Evolutionary conservation across 1,140 invertebrate genomes (phyloP).

Genomic region (Meteorus sp.): DNA sequence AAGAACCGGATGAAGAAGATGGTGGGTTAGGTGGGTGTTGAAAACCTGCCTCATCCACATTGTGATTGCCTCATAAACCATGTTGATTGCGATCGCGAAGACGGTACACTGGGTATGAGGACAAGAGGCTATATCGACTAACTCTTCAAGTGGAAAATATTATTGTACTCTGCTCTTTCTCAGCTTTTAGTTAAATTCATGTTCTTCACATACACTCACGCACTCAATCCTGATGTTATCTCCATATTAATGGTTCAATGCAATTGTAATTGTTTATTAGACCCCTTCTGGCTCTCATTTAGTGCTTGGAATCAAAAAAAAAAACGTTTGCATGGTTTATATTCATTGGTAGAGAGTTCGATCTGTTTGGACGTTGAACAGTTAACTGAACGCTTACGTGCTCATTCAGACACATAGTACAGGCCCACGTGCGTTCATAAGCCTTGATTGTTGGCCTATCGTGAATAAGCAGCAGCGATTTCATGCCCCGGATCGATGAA

Average conservation of each 20-base stretch:
- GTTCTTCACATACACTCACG: neutral
- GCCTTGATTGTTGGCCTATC: too few species aligned
- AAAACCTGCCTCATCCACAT: conserved; percentile 30
- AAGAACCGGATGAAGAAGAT: conserved; percentile 15
- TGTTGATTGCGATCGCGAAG: conserved; percentile 35
- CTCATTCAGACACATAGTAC: too few species aligned
- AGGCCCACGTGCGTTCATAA: too few species aligned
- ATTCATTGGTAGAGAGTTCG: too few species aligned
- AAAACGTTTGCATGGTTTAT: too few species aligned
- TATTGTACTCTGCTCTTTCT: conserved; percentile 1
- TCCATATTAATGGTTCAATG: too few species aligned
- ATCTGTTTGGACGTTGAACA: too few species aligned
- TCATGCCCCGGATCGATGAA: too few species aligned
- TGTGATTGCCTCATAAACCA: conserved; percentile 41
- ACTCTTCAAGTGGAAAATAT: conserved; percentile 3
- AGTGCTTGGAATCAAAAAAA: too few species aligned
- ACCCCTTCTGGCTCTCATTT: too few species aligned
- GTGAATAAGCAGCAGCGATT: too few species aligned
- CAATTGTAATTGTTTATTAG: neutral
- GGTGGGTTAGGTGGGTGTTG: conserved; percentile 21
- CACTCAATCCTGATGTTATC: neutral
- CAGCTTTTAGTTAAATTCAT: neutral
- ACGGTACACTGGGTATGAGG: conserved; percentile 14
- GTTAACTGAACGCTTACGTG: too few species aligned
- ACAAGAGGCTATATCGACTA: conserved; percentile 16